Base-by-base conservation (phyloP, 2,888 invertebrate species). In the Meteorus colon region DNA sequence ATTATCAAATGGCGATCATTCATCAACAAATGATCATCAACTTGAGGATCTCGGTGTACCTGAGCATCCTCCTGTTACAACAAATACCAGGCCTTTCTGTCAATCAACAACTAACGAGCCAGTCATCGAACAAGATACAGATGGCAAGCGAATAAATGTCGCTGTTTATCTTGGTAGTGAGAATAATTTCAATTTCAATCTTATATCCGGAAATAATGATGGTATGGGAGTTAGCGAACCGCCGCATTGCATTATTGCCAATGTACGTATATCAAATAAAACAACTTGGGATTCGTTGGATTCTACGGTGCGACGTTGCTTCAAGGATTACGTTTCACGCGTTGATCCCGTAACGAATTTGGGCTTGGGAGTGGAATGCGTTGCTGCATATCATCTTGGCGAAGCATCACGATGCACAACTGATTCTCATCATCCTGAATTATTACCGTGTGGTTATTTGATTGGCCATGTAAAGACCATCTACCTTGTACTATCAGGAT, bases 201-300 rank as follows among this genome's bases (percentile, higher is more conserved):
- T 86, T 85, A 89, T 85, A 84, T 90, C 83, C 41, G 86, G 81
- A 83, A 91, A 83, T 86, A 90, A 84, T 85, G 89, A 82, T 82
- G 88, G 78, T 86, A 90, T 84, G 84, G 89, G 74, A 87, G 89
- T 82, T 82, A 89, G 81, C 81, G 89, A 84, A 84, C 90, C 84
- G 82, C 90, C 83, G 78, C 90, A 80, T 65, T 88, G 96, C 86
- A 92, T 96, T 4, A 96, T 98, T 86, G 97, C 98, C 16, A 95
- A 94, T 84, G 95, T 98, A 4, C 96, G 95, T 86, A 96, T 98
- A 80, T 96, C 96, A 82, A 96, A 96, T 77, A 97, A 97, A 89
- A 97, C 97, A 0, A 96, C 96, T 76, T 98, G 98, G 98, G 97
- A 97, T 88, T 95, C 96, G 87, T 91, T 98, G 85, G 98, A 98